These are phyloP conservation scores for Jaculus jaculus DNA, from an alignment of 2,113 vertebrate species.

Conservation along the genomic window DNA sequence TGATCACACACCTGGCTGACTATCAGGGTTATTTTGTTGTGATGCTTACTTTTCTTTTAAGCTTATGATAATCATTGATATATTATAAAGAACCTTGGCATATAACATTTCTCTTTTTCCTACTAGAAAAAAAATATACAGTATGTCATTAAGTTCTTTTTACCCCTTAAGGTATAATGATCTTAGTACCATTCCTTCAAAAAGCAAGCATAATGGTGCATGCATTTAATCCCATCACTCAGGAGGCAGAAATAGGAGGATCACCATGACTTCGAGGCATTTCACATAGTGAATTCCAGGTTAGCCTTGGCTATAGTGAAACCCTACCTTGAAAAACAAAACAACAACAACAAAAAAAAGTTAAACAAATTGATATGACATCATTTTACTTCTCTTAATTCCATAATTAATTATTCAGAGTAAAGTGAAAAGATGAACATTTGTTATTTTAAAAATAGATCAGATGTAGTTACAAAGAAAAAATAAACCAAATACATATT, in stretches of 20 bases:
- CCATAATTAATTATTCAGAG: slow-evolving; percentile 42
- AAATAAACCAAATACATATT: background rate
- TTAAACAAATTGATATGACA: slow-evolving; percentile 19
- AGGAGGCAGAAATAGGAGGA: too few relatives aligned
- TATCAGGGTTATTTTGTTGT: slow-evolving; percentile 53
- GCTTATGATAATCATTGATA: background rate
- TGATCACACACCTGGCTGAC: background rate
- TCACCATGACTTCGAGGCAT: too few relatives aligned
- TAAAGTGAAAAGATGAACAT: slow-evolving; percentile 41
- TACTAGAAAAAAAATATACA: slow-evolving; percentile 22
- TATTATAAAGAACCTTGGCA: background rate
- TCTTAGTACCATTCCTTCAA: slow-evolving; percentile 37
- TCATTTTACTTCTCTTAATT: slow-evolving; percentile 53
- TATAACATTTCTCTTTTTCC: background rate
- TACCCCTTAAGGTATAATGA: background rate
- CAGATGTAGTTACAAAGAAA: background rate
- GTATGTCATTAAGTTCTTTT: background rate
- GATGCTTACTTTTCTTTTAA: slow-evolving; percentile 11
- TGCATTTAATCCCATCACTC: too few relatives aligned
- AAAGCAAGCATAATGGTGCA: too few relatives aligned
- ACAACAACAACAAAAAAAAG: too few relatives aligned
- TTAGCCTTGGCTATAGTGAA: too few relatives aligned
- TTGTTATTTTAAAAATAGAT: slow-evolving; percentile 54
- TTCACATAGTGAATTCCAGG: too few relatives aligned
- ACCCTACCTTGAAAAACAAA: too few relatives aligned